Base-by-base conservation (phyloP, 2,888 invertebrate species). In the Hyposoter didymator region DNA sequence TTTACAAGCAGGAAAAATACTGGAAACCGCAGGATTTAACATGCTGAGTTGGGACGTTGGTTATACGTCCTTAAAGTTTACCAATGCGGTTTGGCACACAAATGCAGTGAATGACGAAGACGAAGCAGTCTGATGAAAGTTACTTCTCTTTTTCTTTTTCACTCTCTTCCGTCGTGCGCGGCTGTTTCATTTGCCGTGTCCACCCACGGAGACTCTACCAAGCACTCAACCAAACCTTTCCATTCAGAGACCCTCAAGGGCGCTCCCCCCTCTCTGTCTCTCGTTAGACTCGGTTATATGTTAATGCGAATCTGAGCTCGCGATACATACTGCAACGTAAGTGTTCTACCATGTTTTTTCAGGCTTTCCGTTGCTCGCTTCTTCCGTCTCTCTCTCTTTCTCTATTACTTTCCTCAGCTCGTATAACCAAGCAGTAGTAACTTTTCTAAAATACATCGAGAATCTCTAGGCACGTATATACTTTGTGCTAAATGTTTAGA, bases 221-320 rank as follows among this genome's bases (percentile, higher is more conserved):
- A 73, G 85, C 84, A 72, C 82, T 84, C 88, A 88, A 88, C 88
- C 67, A 39, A 70, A 70, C 64, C 66, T 82, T 70, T 69, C 78
- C 83, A 59, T 28, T 22, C 55, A 67, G 75, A 78, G 59, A 78
- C 88, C 88, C 89, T 88, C 89, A 87, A 88, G 87, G 88, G 87
- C 85, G 86, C 87, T 90, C 90, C 90, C 87, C 87, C 87, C 90
- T 87, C 87, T 90, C 91, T 90, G 85, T 87, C 87, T 90, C 91
- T 91, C 90, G 91, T 91, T 91, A 91, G 89, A 87, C 89, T 87
- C 87, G 89, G 90, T 89, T 91, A 90, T 91, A 91, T 92, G 91
- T 90, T 91, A 91, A 91, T 91, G 90, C 89, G 90, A 89, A 88
- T 87, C 88, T 85, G 88, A 83, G 78, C 89, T 84, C 86, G 88